Conservation (phyloP, 2,113 vertebrate genomes). For the Rhynchomys soricoides region DNA sequence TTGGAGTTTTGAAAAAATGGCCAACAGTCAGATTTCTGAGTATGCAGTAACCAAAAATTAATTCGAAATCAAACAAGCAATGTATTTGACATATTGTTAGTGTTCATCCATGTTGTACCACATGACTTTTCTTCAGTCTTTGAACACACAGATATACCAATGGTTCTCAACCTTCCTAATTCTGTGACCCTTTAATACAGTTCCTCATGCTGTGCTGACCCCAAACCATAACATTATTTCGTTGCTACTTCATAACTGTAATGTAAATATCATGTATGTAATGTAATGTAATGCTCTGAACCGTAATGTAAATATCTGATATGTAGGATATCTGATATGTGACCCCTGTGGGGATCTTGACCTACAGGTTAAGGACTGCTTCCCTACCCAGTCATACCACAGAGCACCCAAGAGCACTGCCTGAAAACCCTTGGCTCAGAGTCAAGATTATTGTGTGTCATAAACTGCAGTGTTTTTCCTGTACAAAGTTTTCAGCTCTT, state of each 20-base stretch:
- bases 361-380: background rate
- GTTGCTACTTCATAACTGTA: background rate
- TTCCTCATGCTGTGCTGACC: background rate
- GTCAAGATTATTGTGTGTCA: background rate
- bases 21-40: background rate
- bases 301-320: background rate
- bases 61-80: background rate
- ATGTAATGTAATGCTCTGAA: too few species aligned
- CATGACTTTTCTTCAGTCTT: background rate
- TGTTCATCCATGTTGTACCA: background rate
- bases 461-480: background rate
- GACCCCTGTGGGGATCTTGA: background rate
- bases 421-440: background rate
- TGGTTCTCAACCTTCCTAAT: background rate
- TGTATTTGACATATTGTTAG: background rate
- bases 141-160: background rate
- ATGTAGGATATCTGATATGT: background rate
- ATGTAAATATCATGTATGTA: too few species aligned
- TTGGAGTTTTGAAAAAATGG: background rate
- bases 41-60: background rate
- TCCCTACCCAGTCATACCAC: background rate
- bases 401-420: background rate
- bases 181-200: background rate
- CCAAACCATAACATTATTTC: background rate
- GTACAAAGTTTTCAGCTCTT: background rate